Conservation (phyloP, 2,888 invertebrate genomes). For the Caradrina clavipalpis region DNA sequence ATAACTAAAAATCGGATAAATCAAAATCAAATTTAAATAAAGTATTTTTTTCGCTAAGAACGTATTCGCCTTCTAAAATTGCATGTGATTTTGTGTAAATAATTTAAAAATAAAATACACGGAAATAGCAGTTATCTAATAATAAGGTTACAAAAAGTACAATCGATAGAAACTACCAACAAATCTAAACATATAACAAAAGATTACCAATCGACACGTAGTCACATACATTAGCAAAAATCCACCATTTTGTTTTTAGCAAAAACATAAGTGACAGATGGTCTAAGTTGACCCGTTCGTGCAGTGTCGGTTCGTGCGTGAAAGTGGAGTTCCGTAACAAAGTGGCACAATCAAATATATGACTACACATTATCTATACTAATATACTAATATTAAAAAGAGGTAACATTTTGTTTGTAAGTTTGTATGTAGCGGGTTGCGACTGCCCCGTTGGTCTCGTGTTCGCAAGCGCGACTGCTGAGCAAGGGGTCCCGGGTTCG, state of each 20-base stretch:
- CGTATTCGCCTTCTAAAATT: too few relatives aligned
- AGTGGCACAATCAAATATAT: constrained; percentile 62
- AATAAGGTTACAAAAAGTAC: neutral
- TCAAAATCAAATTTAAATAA: too few relatives aligned
- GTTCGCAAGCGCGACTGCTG: too few relatives aligned
- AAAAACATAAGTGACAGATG: constrained; percentile 47
- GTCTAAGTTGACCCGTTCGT: constrained; percentile 48
- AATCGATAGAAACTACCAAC: neutral
- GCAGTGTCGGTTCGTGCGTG: constrained; percentile 51
- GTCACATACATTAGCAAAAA: constrained; percentile 13
- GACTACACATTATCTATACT: constrained; percentile 53
- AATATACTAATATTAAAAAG: too few relatives aligned
- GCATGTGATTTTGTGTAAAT: too few relatives aligned
- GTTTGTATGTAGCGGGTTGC: too few relatives aligned
- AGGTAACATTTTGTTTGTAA: too few relatives aligned
- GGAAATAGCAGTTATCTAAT: neutral
- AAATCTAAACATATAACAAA: neutral
- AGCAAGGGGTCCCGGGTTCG: too few relatives aligned
- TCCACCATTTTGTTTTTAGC: constrained; percentile 48
- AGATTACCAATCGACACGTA: neutral
- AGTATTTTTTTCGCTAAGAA: too few relatives aligned
- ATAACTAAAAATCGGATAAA: too few relatives aligned
- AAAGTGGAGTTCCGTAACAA: constrained; percentile 59
- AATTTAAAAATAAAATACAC: neutral
- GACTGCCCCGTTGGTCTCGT: too few relatives aligned